Percentiles rank a stretch among this genome's conserved stretches.
phyloP scores from a whole-genome alignment of 2,888 invertebrate species.

The Leucoptera coffeella region DNA sequence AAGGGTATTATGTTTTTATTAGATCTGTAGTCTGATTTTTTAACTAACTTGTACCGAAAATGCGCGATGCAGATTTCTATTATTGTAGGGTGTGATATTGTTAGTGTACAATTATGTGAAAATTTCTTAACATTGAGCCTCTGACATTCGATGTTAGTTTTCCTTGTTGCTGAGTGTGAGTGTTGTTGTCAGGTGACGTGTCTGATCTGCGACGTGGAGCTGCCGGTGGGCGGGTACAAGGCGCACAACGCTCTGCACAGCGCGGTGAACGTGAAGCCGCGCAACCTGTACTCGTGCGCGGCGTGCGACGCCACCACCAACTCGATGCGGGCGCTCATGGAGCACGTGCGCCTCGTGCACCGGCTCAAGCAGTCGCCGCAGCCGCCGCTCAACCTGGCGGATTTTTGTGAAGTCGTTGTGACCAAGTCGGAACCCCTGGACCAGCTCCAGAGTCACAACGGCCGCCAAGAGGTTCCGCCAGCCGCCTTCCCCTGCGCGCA shows the following conservation, averaged over 20 bases:
- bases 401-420: conserved; percentile 54
- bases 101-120: no score
- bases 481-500: conserved; percentile 33
- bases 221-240: conserved; percentile 35
- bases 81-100: no score
- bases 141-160: no score
- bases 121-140: no score
- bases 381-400: conserved; percentile 28
- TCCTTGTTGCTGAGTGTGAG: no score
- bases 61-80: no score
- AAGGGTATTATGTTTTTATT: no score
- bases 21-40: no score
- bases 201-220: conserved; percentile 34
- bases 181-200: no score
- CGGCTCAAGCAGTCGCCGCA: conserved; percentile 11
- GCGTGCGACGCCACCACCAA: conserved; percentile 34
- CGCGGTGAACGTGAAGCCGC: conserved; percentile 27
- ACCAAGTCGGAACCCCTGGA: conserved; percentile 49
- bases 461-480: conserved; percentile 37
- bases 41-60: no score
- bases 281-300: conserved; percentile 37
- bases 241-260: conserved; percentile 39
- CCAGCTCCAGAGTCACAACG: conserved; percentile 42
- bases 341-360: conserved; percentile 39
- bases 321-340: conserved; percentile 29